phyloP scores from a whole-genome alignment of 2,113 vertebrate species.

The Mus pahari region DNA sequence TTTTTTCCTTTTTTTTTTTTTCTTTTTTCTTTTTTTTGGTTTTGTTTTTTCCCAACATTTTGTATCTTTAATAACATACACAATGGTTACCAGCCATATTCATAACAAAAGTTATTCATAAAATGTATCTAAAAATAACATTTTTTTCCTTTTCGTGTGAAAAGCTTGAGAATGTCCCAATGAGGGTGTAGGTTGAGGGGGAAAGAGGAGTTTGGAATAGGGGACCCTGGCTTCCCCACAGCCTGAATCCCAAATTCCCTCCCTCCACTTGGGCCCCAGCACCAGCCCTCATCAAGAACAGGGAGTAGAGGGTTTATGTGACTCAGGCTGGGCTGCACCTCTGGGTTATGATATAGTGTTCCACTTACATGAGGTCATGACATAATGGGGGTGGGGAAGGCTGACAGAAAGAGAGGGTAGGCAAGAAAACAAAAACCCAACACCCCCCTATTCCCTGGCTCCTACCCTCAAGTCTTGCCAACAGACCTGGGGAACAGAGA shows the following conservation, averaged over 20 bases:
- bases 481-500: slow-evolving; percentile 53
- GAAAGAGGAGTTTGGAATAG: slow-evolving; percentile 35
- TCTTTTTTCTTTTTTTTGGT: slow-evolving; percentile 73
- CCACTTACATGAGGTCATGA: slow-evolving; percentile 80
- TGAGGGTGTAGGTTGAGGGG: slow-evolving; percentile 16
- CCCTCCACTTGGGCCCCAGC: slow-evolving; percentile 61
- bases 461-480: slow-evolving; percentile 65
- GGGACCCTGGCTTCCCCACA: slow-evolving; percentile 70
- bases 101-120: slow-evolving; percentile 90
- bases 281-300: slow-evolving; percentile 65
- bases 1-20: slow-evolving; percentile 60
- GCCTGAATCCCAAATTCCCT: background rate
- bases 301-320: slow-evolving; percentile 54
- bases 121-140: slow-evolving; percentile 90
- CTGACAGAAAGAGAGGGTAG: slow-evolving; percentile 63
- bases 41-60: slow-evolving; percentile 83
- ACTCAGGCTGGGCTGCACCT: slow-evolving; percentile 64
- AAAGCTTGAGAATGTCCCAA: slow-evolving; percentile 83
- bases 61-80: slow-evolving; percentile 87
- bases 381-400: slow-evolving; percentile 52
- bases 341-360: slow-evolving; percentile 81
- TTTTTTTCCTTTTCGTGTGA: slow-evolving; percentile 86
- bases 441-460: slow-evolving; percentile 63
- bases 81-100: slow-evolving; percentile 90
- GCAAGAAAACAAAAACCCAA: slow-evolving; percentile 66